Percentiles rank a stretch among this genome's conserved stretches.
These are phyloP conservation scores for Balaeniceps rex DNA, from an alignment of 2,113 vertebrate species.

Conservation along the genomic window DNA sequence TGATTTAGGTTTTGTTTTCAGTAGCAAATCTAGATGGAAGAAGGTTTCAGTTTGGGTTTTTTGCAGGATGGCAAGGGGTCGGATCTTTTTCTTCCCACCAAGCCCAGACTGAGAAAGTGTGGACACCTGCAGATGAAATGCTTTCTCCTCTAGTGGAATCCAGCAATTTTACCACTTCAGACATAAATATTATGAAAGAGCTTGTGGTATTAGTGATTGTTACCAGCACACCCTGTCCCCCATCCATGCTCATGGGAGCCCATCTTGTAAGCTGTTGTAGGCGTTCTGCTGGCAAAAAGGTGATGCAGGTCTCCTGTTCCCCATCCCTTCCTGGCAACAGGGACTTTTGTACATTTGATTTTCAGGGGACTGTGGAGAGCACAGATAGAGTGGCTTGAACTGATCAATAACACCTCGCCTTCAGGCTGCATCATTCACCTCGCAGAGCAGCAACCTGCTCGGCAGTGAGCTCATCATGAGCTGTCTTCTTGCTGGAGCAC, in stretches of 20 bases:
- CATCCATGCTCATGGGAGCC: not conserved
- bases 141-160: not conserved
- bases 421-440: not conserved
- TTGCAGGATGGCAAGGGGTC: not conserved
- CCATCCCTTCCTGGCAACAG: not conserved
- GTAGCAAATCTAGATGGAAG: not conserved
- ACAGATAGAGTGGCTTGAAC: not conserved
- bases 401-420: not conserved
- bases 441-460: fast-evolving
- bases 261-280: not conserved
- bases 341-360: not conserved
- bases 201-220: not conserved
- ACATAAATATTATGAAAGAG: not conserved
- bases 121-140: fast-evolving
- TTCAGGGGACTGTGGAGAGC: not conserved
- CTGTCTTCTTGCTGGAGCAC: not conserved
- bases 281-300: not conserved
- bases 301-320: fast-evolving
- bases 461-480: not conserved
- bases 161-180: not conserved
- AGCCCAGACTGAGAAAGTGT: not conserved
- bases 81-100: not conserved
- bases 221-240: not conserved
- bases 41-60: not conserved
- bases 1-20: not conserved